A percentile compares a stretch with the other conserved stretches of the same genome.
These are phyloP conservation scores for Eristalis intricaria DNA, from an alignment of 2,888 invertebrate genomes.

Conservation along the genomic window DNA sequence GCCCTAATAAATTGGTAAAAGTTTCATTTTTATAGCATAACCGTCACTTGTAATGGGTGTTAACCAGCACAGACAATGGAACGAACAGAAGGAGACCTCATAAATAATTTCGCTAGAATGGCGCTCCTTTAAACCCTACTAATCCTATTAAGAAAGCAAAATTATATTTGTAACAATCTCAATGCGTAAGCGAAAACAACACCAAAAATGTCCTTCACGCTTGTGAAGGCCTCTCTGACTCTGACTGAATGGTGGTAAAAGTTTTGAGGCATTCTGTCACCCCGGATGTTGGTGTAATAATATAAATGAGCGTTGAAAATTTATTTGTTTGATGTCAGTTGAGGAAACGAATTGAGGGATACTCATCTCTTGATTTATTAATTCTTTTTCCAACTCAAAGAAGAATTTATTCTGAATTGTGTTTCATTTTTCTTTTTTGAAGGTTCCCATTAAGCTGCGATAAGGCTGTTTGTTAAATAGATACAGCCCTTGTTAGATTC, in stretches of 20 bases:
- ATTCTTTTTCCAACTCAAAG: too few relatives aligned
- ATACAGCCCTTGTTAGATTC: too few relatives aligned
- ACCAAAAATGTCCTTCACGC: background rate
- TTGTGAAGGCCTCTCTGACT: background rate
- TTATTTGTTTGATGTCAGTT: conserved; percentile 15
- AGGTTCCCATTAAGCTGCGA: background rate
- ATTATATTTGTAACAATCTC: conserved; percentile 2
- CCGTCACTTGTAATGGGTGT: conserved; percentile 26
- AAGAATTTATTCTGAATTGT: background rate
- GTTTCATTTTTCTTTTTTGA: background rate
- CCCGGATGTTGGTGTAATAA: conserved; percentile 25
- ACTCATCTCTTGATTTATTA: background rate
- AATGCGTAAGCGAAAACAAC: background rate
- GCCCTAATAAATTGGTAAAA: conserved; percentile 23
- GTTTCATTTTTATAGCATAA: conserved; percentile 43
- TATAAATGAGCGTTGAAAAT: conserved; percentile 39
- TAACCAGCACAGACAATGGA: conserved; percentile 12
- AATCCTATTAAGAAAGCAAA: conserved; percentile 27
- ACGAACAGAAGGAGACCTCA: background rate
- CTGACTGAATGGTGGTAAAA: conserved; percentile 7
- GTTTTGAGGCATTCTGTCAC: conserved; percentile 5
- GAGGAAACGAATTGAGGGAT: background rate
- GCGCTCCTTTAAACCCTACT: conserved; percentile 8
- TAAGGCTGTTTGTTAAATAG: too few relatives aligned
- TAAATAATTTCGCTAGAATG: conserved; percentile 11